phyloP scores from a whole-genome alignment of 2,888 invertebrate species.

The Spisula solida region DNA sequence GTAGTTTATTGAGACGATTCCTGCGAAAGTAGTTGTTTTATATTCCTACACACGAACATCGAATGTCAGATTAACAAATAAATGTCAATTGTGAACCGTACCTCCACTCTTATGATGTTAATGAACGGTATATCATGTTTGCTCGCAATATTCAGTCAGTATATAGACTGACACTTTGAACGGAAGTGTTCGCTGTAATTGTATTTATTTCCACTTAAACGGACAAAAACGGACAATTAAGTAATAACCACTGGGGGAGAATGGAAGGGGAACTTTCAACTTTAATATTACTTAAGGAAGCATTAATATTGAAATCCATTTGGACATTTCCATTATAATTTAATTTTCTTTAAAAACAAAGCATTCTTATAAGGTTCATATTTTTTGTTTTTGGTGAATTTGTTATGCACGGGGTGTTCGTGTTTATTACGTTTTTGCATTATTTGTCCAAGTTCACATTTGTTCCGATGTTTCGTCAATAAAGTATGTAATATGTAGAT shows the following conservation, averaged over 20 bases:
- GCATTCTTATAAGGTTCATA: too few species aligned
- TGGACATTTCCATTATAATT: too few species aligned
- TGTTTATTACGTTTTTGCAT: too few species aligned
- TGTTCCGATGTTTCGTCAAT: too few species aligned
- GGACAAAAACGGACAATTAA: background rate
- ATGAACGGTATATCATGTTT: background rate
- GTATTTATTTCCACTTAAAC: background rate
- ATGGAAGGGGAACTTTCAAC: too few species aligned
- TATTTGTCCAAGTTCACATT: too few species aligned
- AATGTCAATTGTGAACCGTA: background rate
- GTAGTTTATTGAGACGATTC: background rate
- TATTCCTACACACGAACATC: background rate
- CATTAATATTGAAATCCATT: too few species aligned
- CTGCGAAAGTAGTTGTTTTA: background rate
- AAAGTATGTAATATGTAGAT: too few species aligned
- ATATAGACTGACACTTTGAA: background rate
- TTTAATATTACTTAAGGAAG: too few species aligned
- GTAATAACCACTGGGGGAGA: background rate
- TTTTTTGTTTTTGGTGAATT: too few species aligned
- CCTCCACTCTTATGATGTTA: background rate
- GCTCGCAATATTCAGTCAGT: background rate
- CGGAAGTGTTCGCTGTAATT: background rate
- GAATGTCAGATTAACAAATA: slow-evolving; percentile 21
- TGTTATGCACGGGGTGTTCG: too few species aligned
- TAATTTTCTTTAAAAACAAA: too few species aligned